A percentile compares a stretch with the other conserved stretches of the same genome.
These are phyloP conservation scores for Tetramorium simillimum DNA, from an alignment of 1,140 invertebrate species.

Conservation along the genomic window DNA sequence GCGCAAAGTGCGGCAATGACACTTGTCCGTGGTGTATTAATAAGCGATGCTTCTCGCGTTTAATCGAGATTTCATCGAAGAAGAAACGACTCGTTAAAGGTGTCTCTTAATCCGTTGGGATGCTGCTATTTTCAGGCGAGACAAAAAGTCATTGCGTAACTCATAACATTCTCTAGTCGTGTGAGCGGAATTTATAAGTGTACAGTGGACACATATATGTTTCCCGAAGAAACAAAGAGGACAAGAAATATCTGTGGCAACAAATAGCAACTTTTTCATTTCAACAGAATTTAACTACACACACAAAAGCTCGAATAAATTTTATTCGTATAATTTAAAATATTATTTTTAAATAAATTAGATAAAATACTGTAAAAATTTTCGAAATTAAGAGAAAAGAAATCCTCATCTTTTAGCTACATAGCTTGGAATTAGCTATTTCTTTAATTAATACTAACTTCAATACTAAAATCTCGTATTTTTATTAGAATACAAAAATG, in stretches of 20 bases:
- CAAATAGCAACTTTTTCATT: neutral
- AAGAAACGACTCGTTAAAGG: slow-evolving; percentile 48
- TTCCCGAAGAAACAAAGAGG: neutral
- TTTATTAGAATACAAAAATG: neutral
- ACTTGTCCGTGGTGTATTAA: slow-evolving; percentile 27
- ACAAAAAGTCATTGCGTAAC: slow-evolving; percentile 28
- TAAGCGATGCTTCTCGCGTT: slow-evolving; percentile 25
- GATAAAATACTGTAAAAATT: neutral
- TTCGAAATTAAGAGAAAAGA: neutral
- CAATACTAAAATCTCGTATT: neutral
- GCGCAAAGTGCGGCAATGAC: neutral
- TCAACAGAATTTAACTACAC: neutral
- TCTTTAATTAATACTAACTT: neutral
- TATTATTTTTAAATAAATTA: neutral
- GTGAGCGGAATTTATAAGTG: neutral
- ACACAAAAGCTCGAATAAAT: neutral
- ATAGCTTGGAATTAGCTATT: neutral
- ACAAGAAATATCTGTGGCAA: neutral
- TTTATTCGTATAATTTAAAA: neutral
- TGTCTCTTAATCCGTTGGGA: slow-evolving; percentile 8
- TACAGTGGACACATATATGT: neutral
- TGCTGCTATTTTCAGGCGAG: slow-evolving; percentile 18
- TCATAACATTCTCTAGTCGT: neutral
- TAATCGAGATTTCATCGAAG: slow-evolving; percentile 50
- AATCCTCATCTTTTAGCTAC: neutral